These are phyloP conservation scores for Sarcoramphus papa DNA, from an alignment of 2,797 vertebrate genomes.

Conservation along the genomic window DNA sequence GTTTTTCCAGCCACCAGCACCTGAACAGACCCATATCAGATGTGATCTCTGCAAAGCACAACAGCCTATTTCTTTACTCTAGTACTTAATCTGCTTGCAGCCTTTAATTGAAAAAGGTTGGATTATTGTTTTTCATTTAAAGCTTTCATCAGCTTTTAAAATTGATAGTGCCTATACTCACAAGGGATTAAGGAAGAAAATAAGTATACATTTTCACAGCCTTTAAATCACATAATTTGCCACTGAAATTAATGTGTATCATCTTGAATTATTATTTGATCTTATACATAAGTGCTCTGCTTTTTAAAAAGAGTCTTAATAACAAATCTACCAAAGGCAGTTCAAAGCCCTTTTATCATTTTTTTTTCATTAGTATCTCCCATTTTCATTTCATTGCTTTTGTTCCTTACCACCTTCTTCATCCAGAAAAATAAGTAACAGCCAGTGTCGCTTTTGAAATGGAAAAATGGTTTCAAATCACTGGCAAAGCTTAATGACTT, in stretches of 20 bases:
- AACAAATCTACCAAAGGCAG: constrained; percentile 56
- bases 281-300: constrained; percentile 41
- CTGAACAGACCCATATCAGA: neutral
- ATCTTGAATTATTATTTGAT: constrained; percentile 65
- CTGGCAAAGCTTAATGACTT: constrained; percentile 80
- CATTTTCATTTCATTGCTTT: constrained; percentile 68
- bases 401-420: constrained; percentile 65
- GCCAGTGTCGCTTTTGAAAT: constrained; percentile 75
- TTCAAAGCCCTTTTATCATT: constrained; percentile 48
- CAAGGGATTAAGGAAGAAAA: constrained; percentile 44
- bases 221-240: constrained; percentile 56
- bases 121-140: constrained; percentile 55
- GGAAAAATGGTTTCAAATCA: constrained; percentile 83
- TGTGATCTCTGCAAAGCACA: neutral
- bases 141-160: constrained; percentile 51
- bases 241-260: constrained; percentile 51
- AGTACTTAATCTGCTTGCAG: constrained; percentile 24
- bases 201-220: constrained; percentile 32
- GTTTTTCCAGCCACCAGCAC: neutral
- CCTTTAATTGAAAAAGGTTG: constrained; percentile 56
- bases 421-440: constrained; percentile 72
- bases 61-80: neutral
- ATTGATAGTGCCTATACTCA: constrained; percentile 36
- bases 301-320: constrained; percentile 56
- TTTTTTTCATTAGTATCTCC: constrained; percentile 66